Evolutionary conservation across 1,140 invertebrate species (phyloP).

Genomic region (Proctacanthus coquilletti): DNA sequence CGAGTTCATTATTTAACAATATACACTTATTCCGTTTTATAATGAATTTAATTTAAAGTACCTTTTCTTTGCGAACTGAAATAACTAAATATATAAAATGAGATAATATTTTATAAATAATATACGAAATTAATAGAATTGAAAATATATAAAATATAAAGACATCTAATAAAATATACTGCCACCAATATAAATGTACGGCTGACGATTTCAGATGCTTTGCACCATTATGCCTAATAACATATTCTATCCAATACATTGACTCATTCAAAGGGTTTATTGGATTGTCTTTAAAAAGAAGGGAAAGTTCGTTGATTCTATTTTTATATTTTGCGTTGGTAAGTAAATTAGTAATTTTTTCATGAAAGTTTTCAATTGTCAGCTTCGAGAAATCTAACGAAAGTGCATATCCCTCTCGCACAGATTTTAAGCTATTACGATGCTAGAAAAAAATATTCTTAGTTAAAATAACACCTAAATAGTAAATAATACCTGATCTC

Average conservation of each 20-base stretch:
- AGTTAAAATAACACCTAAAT: neutral
- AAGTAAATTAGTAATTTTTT: slow-evolving; percentile 18
- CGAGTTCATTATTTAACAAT: too few species aligned
- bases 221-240: slow-evolving; percentile 35
- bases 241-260: slow-evolving; percentile 41
- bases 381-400: slow-evolving; percentile 20
- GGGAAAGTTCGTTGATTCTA: slow-evolving; percentile 23
- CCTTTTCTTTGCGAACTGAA: too few species aligned
- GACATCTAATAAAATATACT: slow-evolving; percentile 35
- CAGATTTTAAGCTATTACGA: slow-evolving; percentile 23
- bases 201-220: slow-evolving; percentile 30
- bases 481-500: slow-evolving; percentile 31
- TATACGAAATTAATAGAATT: too few species aligned
- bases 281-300: slow-evolving; percentile 33
- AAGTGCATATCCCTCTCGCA: slow-evolving; percentile 24
- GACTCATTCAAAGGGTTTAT: slow-evolving; percentile 35
- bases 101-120: too few species aligned
- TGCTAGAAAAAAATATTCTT: slow-evolving; percentile 8
- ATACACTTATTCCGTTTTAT: too few species aligned
- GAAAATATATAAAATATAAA: neutral
- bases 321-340: slow-evolving; percentile 22
- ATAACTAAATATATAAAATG: too few species aligned
- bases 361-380: slow-evolving; percentile 16
- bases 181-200: slow-evolving; percentile 29
- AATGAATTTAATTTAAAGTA: too few species aligned